Evolutionary conservation across 2,113 vertebrate species (phyloP), one percentile per base, ranked within the genome.

Genomic region (Cephalopterus ornatus): DNA sequence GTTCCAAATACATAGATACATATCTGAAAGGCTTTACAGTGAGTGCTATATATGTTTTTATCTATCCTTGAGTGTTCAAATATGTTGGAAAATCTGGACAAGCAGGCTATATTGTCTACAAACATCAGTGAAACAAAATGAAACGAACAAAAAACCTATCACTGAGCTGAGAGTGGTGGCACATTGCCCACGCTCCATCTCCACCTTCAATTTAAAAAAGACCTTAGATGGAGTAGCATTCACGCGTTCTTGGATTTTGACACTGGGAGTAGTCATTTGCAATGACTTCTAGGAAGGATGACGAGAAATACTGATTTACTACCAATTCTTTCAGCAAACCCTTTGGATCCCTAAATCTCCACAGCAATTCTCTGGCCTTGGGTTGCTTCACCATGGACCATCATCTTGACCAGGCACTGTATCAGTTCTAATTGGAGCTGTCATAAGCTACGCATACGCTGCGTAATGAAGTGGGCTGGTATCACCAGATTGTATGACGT

Each of bases 1-100:
- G n/a, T 75, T 90, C 26, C 27, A 74, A 49, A 78, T 46, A 46
- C 35, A 63, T 23, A 77, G 78, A 71, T 67, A 67, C 9, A 6
- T n/a, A 50, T 67, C 30, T 79, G 18, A 78, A 65, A 79, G 39
- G 6, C 30, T 85, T 85, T 6, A 1, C 30, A 52, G 18, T 44
- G 37, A 72, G n/a, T 52, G 37, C 12, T 88, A 9, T 75, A 56
- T 79, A 76, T 47, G 44, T 24, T 90, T 78, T 91, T 66, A 46
- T 90, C 44, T 72, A 8, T 72, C 39, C 23, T 59, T 52, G 15
- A 27, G 11, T 47, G 44, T 61, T 76, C 52, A 88, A 92, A 82
- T 46, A 75, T 33, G 28, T 41, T 95, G 65, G 74, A 85, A 93
- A 85, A 90, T 68, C 91, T 93, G 79, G 62, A 85, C 65, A 59